Evolutionary conservation across 2,888 invertebrate genomes (phyloP), one percentile per base, ranked within the genome.

Genomic region (Phengaris alcon): DNA sequence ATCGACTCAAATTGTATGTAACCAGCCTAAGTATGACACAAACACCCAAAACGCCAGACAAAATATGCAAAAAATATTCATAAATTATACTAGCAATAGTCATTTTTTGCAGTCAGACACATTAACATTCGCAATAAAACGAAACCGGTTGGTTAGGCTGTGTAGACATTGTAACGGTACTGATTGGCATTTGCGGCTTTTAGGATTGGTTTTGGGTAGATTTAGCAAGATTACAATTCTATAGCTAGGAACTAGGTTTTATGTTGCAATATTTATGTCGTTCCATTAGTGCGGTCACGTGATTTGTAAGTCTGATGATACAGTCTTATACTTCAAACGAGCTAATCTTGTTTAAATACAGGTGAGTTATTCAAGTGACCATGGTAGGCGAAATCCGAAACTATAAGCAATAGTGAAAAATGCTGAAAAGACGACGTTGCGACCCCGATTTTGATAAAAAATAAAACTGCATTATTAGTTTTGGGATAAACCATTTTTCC

Each of bases 81-180:
- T 72, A 73, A 52, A 73, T 44, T 44, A 75, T 51, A 51, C 73
- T 57, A 73, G 69, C 59, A 72, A 64, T 59, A 52, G 73, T 52
- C 52, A 52, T 22, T 75, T 69, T 55, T 70, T 48, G 73, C 35
- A 35, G 74, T 8, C 78, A 79, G 77, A 77, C 78, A 75, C 76
- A 79, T 79, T 80, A 77, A 78, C 75, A 79, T 81, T 78, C 73
- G 80, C 76, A 79, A 80, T 79, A 80, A 79, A 79, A 74, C 44
- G 59, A 76, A 79, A 80, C 80, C 79, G 80, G 80, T 81, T 76
- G 35, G 74, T 70, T 78, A 79, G 79, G 74, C 75, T 79, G 75
- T 79, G 79, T 78, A 79, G 79, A 79, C 79, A 55, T 48, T 48
- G 22, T 75, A 70, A 70, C 75, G 75, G 75, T 55, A 75, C 55